phyloP scores from a whole-genome alignment of 2,888 invertebrate genomes.

The Amblyteles armatorius region DNA sequence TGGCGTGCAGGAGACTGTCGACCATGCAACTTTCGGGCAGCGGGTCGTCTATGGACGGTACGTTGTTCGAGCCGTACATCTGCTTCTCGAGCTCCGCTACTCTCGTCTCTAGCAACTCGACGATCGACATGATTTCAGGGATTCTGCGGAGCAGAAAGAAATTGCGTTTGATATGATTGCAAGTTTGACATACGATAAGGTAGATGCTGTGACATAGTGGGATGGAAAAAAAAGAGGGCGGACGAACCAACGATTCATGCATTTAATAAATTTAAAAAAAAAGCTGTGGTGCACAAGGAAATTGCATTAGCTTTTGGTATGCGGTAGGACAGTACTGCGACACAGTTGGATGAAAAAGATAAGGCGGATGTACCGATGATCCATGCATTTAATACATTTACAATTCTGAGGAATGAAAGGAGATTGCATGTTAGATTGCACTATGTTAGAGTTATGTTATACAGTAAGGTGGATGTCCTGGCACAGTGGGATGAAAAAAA shows the following conservation, averaged over 20 bases:
- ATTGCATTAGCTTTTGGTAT: not conserved
- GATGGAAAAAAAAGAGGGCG: not conserved
- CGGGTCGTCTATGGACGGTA: conserved; percentile 74
- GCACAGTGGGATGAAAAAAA: too few species aligned
- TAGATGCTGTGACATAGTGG: not conserved
- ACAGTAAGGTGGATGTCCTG: too few species aligned
- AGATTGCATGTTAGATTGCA: too few species aligned
- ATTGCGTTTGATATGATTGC: not conserved
- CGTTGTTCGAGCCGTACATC: conserved; percentile 82
- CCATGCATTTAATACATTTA: too few species aligned
- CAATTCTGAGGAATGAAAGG: not conserved
- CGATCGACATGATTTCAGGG: conserved; percentile 67
- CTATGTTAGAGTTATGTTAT: too few species aligned
- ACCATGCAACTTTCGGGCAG: conserved; percentile 82
- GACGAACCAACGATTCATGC: too few species aligned
- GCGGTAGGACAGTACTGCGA: not conserved
- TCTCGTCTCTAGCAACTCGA: conserved; percentile 84
- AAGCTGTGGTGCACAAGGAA: not conserved
- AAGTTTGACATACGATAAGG: not conserved
- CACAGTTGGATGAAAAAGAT: not conserved
- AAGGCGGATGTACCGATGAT: too few species aligned
- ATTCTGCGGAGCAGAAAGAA: not conserved
- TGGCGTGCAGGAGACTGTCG: conserved; percentile 84
- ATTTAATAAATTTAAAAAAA: too few species aligned
- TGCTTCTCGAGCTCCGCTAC: conserved; percentile 84